Evolutionary conservation across 1,140 invertebrate species (phyloP), one percentile per base, ranked within the genome.

Genomic region (Neodiprion pinetum): DNA sequence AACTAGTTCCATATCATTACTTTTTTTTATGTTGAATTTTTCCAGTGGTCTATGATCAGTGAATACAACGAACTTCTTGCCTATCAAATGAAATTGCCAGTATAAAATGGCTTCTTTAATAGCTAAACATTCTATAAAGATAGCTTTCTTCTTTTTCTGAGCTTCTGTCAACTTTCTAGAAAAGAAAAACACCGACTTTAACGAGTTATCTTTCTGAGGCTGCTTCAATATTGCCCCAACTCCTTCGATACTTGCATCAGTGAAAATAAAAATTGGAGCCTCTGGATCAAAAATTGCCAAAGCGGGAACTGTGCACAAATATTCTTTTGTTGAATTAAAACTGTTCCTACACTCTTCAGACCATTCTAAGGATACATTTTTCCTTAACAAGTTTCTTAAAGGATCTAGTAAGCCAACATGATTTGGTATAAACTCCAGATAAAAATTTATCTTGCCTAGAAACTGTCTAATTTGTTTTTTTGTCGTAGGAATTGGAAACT

Each of bases 361-460:
- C 73, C 73, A 76, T 48, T 50, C 10, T 12, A 78, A 78, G 61
- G 67, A 65, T 72, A 67, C 67, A 67, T 72, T 70, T 67, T 76
- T 78, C 48, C 70, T 78, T 21, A 78, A 40, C 10, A 78, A 47
- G 17, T 78, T 78, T 14, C 70, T 40, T 49, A 78, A 73, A n/a
- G 73, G 72, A 12, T 78, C 75, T 23, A 78, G 68, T n/a, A 75
- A 47, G n/a, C 50, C 21, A 65, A 69, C n/a, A n/a, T 17, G 48
- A 17, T 76, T 73, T 75, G 75, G 67, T 68, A 78, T 74, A 53
- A 72, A 81, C 73, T 79, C 72, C 53, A 69, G 11, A 76, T 80
- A 71, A 72, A 76, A 75, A 48, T 79, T 78, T 23, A 79, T 74
- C 76, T 80, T 78, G 23, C 78, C 73, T 50, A 79, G 67, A 77